Base-by-base conservation (phyloP, 1,140 invertebrate species). In the Campoletis sonorensis region DNA sequence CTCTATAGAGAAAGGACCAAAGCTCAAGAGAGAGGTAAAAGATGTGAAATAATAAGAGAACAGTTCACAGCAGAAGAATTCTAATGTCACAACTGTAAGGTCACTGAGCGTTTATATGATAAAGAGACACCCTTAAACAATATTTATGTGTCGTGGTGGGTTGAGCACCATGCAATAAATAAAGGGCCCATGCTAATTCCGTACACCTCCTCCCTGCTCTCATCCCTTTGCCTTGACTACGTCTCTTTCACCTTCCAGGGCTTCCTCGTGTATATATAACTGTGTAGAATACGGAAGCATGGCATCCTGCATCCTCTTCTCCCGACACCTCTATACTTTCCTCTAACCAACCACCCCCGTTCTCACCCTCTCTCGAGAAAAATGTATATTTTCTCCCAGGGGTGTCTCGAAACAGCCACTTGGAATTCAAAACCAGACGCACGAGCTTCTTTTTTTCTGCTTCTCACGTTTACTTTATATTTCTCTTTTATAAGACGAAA, bases 41-140 rank as follows among this genome's bases (percentile, higher is more conserved):
- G 23, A 67, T 33, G 7, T 67, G 51, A 81, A 79, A 70, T 49
- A 79, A 40, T 45, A 76, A 68, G 51, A 81, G 71, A 81, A 40
- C 23, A 75, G 30, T 18, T 21, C 15, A 67, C 58, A 45, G 40
- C 5, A 45, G 58, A 77, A 27, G 82, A 75, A 84, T 84, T 83
- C 84, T 82, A 84, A 84, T 83, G 82, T 82, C 80, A 75, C 33
- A 21, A n/a, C 76, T 58, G 67, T 78, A 78, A 78, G 58, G 30
- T 64, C 37, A 37, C 61, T 68, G 64, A 78, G 82, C 84, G 84
- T 85, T 85, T 85, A 83, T 85, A 83, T 83, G 84, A 85, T 83
- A 85, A 85, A 85, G 82, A 83, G 82, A 70, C 82, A 70, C 81
- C 82, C 79, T 85, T 85, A 85, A 85, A 83, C 80, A 83, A 81